A percentile compares a stretch with the other conserved stretches of the same genome.
phyloP scores from a whole-genome alignment of 2,797 vertebrate genomes.

The Triplophysa yarkandensis region DNA sequence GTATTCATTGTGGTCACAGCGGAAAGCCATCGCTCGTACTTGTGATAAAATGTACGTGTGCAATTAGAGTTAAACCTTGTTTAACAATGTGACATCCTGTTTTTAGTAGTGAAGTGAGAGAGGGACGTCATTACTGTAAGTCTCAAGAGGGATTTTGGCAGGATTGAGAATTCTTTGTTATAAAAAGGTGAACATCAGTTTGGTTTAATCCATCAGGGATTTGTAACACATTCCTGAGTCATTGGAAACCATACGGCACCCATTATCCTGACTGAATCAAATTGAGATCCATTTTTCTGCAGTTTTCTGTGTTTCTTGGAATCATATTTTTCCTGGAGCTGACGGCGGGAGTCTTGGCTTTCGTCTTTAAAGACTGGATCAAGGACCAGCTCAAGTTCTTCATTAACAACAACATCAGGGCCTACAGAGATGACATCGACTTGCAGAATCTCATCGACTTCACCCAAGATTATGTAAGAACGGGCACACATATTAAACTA shows the following conservation, averaged over 20 bases:
- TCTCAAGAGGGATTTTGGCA: slow-evolving; percentile 9
- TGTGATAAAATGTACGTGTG: not conserved
- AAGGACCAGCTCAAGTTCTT: slow-evolving; percentile 99
- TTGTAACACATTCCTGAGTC: slow-evolving; percentile 8
- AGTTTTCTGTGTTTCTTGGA: slow-evolving; percentile 99
- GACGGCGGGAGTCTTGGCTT: slow-evolving; percentile 94
- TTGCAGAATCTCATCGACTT: slow-evolving; percentile 99
- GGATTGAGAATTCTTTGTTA: not conserved
- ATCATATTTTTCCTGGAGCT: slow-evolving; percentile 99
- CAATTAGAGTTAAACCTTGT: not conserved
- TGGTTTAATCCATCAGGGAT: not conserved
- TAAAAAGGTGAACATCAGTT: slow-evolving; percentile 1
- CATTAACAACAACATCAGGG: slow-evolving; percentile 99
- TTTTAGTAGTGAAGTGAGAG: not conserved
- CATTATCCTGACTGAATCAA: slow-evolving; percentile 15
- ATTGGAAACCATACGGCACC: not conserved
- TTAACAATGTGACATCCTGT: slow-evolving; percentile 6
- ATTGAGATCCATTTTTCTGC: slow-evolving; percentile 4
- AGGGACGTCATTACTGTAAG: slow-evolving; percentile 2
- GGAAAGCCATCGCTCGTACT: slow-evolving; percentile 13
- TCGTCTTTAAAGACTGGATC: slow-evolving; percentile 99
- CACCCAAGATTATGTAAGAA: slow-evolving; percentile 94
- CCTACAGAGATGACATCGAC: slow-evolving; percentile 97
- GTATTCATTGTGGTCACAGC: slow-evolving; percentile 25
- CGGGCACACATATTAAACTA: not conserved